Evolutionary conservation across 1,140 invertebrate species (phyloP).

Genomic region (Drosophila obscura): DNA sequence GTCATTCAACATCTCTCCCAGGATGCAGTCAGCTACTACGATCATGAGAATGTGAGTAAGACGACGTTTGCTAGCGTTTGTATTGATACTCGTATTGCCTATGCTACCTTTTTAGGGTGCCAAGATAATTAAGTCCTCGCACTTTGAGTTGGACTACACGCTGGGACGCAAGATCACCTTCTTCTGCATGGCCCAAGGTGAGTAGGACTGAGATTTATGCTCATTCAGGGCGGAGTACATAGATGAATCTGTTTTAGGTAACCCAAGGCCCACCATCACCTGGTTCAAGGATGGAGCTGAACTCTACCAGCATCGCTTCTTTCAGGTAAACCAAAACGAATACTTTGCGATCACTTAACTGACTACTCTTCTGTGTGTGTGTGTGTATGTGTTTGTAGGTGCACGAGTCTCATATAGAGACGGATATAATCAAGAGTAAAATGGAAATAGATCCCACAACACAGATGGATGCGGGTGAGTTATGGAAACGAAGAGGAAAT

Average conservation of each 20-base stretch:
- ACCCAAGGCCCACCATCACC: conserved; percentile 93
- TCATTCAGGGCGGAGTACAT: background rate
- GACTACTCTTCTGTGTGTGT: background rate
- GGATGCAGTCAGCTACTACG: conserved; percentile 88
- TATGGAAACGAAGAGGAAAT: background rate
- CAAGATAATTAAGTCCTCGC: conserved; percentile 93
- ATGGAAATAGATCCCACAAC: conserved; percentile 97
- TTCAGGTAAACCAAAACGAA: conserved; percentile 87
- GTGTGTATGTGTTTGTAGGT: conserved; percentile 86
- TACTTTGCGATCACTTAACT: background rate
- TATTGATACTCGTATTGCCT: background rate
- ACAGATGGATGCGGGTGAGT: conserved; percentile 93
- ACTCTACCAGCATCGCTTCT: conserved; percentile 93
- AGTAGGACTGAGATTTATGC: background rate
- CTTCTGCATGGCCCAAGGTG: conserved; percentile 91
- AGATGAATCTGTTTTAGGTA: conserved; percentile 62
- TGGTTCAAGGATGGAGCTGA: conserved; percentile 97
- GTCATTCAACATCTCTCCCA: conserved; percentile 88
- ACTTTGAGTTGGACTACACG: conserved; percentile 96
- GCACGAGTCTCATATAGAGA: conserved; percentile 92
- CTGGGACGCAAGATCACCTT: conserved; percentile 96
- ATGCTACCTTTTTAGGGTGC: conserved; percentile 88
- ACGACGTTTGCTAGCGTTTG: background rate
- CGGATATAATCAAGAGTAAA: conserved; percentile 94
- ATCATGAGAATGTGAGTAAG: conserved; percentile 88